Base-by-base conservation (phyloP, 2,797 vertebrate species). In the Amphiprion clarkii region DNA sequence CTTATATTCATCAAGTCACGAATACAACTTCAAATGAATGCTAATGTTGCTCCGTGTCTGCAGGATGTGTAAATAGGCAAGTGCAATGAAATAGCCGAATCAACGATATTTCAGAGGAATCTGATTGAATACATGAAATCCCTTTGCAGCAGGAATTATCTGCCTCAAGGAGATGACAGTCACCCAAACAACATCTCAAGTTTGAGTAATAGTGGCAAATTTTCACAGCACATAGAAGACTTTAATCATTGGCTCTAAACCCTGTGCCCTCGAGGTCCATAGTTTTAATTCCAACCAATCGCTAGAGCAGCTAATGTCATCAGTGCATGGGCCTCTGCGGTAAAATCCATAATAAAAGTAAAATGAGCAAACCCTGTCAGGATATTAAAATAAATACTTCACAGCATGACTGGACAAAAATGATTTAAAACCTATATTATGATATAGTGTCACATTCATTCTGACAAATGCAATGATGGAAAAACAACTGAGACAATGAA, bases 241-340 rank as follows among this genome's bases (percentile, higher is more conserved):
- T 65, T 40, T 71, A 70, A 87, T 83, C 77, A 77, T 29, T 25
- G 16, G 42, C 48, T 74, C 65, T 77, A 70, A 56, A 52, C 58
- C 48, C n/a, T 16, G 13, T 65, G 58, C 65, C 76, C 67, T 16
- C 6, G 48, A 88, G 63, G 56, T 51, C 60, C 9, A 25, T 10
- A 16, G 16, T 60, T 85, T 58, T 70, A 78, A 84, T 80, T 79
- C 63, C n/a, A 74, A 25, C 67, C 57, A 63, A 61, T 83, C 65
- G 74, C 52, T 44, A 31, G 56, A 63, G 75, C 44, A 66, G 49
- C 75, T 66, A 31, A 84, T 76, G 75, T 70, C 62, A 69, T 72
- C 78, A 70, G 61, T 25, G 48, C 17, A 1, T 72, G 59, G 19
- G 44, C 60, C 61, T 71, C 65, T 48, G 51, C 55, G 64, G 49